Evolutionary conservation across 2,888 invertebrate species (phyloP).

Genomic region (Ptychoptera albimana): DNA sequence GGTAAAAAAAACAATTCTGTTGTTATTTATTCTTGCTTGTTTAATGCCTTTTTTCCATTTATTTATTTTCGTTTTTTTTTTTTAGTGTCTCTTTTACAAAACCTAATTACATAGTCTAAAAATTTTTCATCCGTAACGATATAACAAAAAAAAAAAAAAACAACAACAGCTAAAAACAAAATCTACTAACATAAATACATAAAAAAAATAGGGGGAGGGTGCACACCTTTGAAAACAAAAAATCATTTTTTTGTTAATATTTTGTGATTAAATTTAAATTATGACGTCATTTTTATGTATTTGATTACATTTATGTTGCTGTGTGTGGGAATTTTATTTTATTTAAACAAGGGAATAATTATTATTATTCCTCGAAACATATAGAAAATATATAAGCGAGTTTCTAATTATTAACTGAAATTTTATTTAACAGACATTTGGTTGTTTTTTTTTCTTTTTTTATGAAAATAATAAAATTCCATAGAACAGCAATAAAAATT

Average conservation of each 20-base stretch:
- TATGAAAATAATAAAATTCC: background rate
- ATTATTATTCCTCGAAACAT: too few species aligned
- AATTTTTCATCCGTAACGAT: slow-evolving; percentile 7
- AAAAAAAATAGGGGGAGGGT: too few species aligned
- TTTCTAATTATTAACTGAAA: background rate
- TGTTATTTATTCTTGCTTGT: slow-evolving; percentile 1
- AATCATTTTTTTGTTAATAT: too few species aligned
- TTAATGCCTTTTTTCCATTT: too few species aligned
- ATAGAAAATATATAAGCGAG: background rate
- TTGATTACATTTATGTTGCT: too few species aligned
- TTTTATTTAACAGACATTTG: background rate
- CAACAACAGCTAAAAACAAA: background rate
- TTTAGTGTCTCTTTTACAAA: background rate
- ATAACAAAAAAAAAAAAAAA: background rate
- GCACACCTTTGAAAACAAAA: too few species aligned
- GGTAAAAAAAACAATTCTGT: background rate
- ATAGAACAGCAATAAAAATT: background rate
- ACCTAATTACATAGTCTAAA: slow-evolving; percentile 8
- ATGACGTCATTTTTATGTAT: too few species aligned
- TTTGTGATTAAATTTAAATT: too few species aligned
- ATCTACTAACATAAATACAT: too few species aligned
- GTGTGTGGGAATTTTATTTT: too few species aligned
- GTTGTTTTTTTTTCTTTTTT: too few species aligned
- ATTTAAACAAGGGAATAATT: too few species aligned
- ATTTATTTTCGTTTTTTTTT: slow-evolving; percentile 3